Evolutionary conservation across 2,113 vertebrate genomes (phyloP).

Genomic region (Emberiza fucata): DNA sequence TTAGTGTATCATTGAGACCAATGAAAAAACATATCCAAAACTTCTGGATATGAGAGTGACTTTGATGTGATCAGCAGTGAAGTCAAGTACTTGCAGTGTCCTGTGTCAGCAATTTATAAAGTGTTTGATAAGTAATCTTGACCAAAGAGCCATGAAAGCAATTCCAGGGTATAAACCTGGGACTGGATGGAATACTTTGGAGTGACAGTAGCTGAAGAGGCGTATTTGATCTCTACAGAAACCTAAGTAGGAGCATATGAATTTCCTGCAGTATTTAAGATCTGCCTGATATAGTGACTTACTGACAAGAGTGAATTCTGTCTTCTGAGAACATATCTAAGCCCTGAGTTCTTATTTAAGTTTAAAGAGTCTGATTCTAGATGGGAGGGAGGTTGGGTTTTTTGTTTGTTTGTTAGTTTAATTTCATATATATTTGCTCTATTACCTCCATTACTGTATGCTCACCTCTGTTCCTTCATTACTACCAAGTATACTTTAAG

Average conservation of each 20-base stretch:
- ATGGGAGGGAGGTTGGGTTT: background rate
- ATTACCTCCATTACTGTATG: background rate
- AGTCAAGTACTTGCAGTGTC: background rate
- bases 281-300: background rate
- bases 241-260: background rate
- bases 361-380: background rate
- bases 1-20: background rate
- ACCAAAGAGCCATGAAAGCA: background rate
- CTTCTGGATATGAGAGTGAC: background rate
- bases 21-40: background rate
- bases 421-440: background rate
- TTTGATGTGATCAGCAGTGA: background rate
- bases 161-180: background rate
- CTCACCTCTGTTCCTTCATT: background rate
- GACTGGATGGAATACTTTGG: background rate
- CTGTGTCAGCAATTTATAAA: background rate
- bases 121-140: background rate
- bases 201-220: background rate
- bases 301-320: background rate
- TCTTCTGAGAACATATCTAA: background rate
- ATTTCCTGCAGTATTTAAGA: background rate
- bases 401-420: background rate
- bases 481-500: background rate
- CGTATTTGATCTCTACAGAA: background rate
- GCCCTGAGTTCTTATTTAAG: background rate